phyloP scores from a whole-genome alignment of 1,140 invertebrate genomes.

The Parasteatoda tepidariorum region DNA sequence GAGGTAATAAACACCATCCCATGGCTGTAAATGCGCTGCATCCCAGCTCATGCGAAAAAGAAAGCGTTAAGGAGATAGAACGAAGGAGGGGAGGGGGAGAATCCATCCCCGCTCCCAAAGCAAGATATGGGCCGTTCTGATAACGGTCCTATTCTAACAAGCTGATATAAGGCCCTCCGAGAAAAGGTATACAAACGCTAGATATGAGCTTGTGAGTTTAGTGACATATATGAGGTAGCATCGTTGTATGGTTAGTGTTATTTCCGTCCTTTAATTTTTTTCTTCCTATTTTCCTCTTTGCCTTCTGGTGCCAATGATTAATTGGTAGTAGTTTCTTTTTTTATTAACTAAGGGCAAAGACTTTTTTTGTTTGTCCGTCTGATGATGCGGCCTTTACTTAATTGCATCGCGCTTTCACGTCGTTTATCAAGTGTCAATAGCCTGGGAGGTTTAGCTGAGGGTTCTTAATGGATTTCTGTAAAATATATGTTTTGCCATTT shows the following conservation, averaged over 20 bases:
- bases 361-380: background rate
- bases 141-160: slow-evolving; percentile 9
- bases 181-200: background rate
- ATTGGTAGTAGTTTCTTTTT: background rate
- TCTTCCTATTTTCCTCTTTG: background rate
- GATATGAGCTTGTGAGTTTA: background rate
- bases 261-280: background rate
- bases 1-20: background rate
- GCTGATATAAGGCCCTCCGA: background rate
- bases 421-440: slow-evolving; percentile 10
- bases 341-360: background rate
- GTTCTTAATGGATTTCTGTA: background rate
- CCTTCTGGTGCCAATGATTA: slow-evolving; percentile 8
- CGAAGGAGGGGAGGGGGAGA: background rate
- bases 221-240: background rate
- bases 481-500: background rate
- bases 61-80: background rate
- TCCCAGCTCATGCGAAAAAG: background rate
- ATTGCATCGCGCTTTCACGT: background rate
- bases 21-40: background rate
- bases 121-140: background rate
- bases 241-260: background rate
- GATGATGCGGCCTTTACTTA: background rate
- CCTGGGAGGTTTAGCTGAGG: background rate
- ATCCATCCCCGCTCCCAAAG: no score